A percentile compares a stretch with the other conserved stretches of the same genome.
These are phyloP conservation scores for Orycteropus afer DNA, from an alignment of 2,113 vertebrate genomes.

Conservation along the genomic window DNA sequence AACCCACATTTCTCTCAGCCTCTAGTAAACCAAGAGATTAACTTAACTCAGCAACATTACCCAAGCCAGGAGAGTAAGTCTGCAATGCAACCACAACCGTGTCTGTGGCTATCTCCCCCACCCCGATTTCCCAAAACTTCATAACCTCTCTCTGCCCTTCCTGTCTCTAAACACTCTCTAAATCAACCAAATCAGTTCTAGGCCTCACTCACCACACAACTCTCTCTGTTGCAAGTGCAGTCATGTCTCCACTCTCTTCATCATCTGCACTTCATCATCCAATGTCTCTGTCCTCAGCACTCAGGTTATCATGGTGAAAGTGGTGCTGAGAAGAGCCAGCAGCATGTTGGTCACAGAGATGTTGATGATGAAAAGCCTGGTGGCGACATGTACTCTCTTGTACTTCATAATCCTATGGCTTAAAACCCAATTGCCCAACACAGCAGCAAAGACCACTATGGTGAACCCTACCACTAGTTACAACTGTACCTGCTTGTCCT, in stretches of 20 bases:
- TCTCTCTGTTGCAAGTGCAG: background rate
- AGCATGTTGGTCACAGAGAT: conserved; percentile 88
- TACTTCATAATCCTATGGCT: conserved; percentile 90
- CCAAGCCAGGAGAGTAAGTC: too few species aligned
- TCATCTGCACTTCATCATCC: background rate
- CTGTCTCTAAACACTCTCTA: background rate
- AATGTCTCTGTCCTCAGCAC: background rate
- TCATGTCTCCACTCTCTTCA: background rate
- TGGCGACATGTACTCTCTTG: conserved; percentile 87
- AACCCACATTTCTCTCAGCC: too few species aligned
- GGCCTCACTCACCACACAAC: background rate
- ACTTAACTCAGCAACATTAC: too few species aligned
- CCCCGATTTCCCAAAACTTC: background rate
- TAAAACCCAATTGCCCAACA: conserved; percentile 88
- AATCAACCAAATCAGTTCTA: background rate
- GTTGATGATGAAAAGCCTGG: conserved; percentile 89
- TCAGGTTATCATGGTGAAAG: conserved; percentile 89
- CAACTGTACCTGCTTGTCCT: conserved; percentile 80
- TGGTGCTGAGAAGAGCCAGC: conserved; percentile 88
- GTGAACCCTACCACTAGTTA: conserved; percentile 87
- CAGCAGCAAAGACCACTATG: conserved; percentile 87
- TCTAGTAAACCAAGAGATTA: background rate
- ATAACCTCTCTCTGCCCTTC: background rate
- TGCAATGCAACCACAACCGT: background rate
- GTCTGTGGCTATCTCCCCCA: background rate